These are phyloP conservation scores for Cydia fagiglandana DNA, from an alignment of 1,140 invertebrate genomes.

Conservation along the genomic window DNA sequence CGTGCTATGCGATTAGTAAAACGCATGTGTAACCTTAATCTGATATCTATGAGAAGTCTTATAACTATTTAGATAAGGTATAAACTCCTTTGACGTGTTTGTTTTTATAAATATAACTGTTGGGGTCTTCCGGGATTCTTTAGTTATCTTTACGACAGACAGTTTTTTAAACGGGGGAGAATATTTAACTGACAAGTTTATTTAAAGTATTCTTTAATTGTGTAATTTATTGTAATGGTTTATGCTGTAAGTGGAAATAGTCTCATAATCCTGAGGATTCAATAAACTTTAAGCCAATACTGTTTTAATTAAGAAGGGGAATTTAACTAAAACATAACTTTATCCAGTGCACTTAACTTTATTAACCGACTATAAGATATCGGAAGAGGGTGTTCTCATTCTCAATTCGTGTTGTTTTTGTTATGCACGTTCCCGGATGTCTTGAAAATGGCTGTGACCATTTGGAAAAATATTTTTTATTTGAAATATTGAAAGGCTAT, in stretches of 20 bases:
- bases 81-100: not conserved
- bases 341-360: too few species aligned
- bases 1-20: slow-evolving; percentile 15
- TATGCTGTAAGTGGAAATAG: not conserved
- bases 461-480: too few species aligned
- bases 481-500: too few species aligned
- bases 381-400: too few species aligned
- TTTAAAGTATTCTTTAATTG: not conserved
- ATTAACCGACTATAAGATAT: too few species aligned
- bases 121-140: not conserved
- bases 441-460: too few species aligned
- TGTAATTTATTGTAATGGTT: not conserved
- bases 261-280: too few species aligned
- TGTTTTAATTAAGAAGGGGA: not conserved
- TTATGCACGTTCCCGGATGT: too few species aligned
- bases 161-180: not conserved
- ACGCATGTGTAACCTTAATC: not conserved
- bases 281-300: too few species aligned
- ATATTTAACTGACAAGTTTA: not conserved
- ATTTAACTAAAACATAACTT: too few species aligned
- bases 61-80: not conserved
- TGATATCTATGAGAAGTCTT: not conserved
- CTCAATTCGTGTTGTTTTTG: too few species aligned
- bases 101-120: slow-evolving; percentile 10
- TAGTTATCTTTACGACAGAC: not conserved